phyloP scores from a whole-genome alignment of 1,140 invertebrate genomes.

The Ceratoteleas bidentatus region DNA sequence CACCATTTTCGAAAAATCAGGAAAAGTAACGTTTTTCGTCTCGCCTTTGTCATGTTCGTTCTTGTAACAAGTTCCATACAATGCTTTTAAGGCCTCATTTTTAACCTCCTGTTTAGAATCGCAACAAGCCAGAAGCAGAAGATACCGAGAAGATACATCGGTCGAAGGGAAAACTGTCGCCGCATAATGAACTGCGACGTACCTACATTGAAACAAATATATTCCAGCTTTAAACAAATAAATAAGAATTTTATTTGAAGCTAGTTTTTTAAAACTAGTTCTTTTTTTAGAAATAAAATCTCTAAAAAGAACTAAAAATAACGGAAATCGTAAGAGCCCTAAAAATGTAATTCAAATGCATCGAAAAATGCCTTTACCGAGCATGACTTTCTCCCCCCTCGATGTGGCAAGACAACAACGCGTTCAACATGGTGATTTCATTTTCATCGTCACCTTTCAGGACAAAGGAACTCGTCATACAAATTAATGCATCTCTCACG shows the following conservation, averaged over 20 bases:
- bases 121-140: slow-evolving; percentile 91
- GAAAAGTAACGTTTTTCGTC: slow-evolving; percentile 69
- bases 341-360: slow-evolving; percentile 20
- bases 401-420: slow-evolving; percentile 79
- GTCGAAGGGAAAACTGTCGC: slow-evolving; percentile 90
- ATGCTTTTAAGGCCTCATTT: slow-evolving; percentile 86
- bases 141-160: slow-evolving; percentile 90
- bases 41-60: slow-evolving; percentile 76
- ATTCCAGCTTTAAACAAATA: no score
- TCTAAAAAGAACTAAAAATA: no score
- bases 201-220: no score
- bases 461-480: slow-evolving; percentile 83
- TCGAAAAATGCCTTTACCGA: slow-evolving; percentile 54
- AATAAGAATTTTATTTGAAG: no score
- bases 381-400: slow-evolving; percentile 74
- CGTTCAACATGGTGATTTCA: slow-evolving; percentile 81
- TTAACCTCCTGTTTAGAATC: slow-evolving; percentile 91
- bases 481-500: slow-evolving; percentile 83
- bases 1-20: slow-evolving; percentile 84
- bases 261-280: no score
- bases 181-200: slow-evolving; percentile 91
- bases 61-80: slow-evolving; percentile 84
- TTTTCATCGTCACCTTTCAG: slow-evolving; percentile 72
- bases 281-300: no score
- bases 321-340: slow-evolving; percentile 82